phyloP scores from a whole-genome alignment of 1,140 invertebrate species.

The Protaetia brevitarsis region DNA sequence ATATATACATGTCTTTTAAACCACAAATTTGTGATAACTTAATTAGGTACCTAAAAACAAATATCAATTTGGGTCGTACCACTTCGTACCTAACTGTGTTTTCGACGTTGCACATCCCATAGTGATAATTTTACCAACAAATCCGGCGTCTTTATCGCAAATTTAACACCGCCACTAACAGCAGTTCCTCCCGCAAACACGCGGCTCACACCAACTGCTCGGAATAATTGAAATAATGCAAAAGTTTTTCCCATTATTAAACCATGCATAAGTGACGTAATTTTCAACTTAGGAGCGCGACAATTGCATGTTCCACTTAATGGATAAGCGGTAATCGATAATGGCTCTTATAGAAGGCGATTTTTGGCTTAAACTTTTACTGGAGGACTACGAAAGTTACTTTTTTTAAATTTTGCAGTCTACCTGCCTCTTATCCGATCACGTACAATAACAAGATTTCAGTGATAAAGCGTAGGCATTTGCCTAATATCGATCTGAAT shows the following conservation, averaged over 20 bases:
- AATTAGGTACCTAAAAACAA: neutral
- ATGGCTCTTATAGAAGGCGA: neutral
- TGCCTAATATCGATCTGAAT: neutral
- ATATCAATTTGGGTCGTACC: neutral
- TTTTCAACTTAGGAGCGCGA: neutral
- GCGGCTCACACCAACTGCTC: neutral
- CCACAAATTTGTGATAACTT: neutral
- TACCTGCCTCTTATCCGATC: neutral
- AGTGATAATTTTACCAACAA: neutral
- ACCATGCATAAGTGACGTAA: neutral
- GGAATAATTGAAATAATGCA: constrained; percentile 3
- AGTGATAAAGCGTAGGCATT: neutral
- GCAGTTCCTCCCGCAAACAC: neutral
- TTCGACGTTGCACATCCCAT: constrained; percentile 18
- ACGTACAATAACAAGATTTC: neutral
- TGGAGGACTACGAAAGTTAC: neutral
- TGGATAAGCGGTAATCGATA: neutral
- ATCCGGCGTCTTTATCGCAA: neutral
- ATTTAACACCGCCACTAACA: neutral
- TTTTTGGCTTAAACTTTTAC: neutral
- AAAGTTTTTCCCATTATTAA: constrained; percentile 18
- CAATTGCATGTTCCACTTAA: constrained; percentile 1
- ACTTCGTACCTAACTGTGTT: constrained; percentile 3
- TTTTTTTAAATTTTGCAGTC: neutral
- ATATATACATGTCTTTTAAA: neutral